Percentiles rank a stretch among this genome's conserved stretches.
These are phyloP conservation scores for Andrena flavipes DNA, from an alignment of 2,888 invertebrate species.

Conservation along the genomic window DNA sequence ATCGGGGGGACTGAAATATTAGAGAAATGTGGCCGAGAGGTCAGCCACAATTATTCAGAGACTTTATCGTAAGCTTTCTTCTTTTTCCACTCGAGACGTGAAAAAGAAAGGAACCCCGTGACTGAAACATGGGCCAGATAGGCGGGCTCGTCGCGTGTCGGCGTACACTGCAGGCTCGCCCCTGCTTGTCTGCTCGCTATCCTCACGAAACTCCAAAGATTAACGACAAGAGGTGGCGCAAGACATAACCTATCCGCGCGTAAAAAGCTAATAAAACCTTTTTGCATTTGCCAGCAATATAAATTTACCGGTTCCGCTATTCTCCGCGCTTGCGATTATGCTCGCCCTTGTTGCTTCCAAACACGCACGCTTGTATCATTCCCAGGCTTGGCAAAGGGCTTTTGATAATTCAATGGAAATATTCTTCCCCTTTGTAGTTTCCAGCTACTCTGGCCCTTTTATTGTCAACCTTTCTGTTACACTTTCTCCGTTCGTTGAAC, in stretches of 20 bases:
- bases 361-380: conserved; percentile 65
- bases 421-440: conserved; percentile 12
- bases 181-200: conserved; percentile 79
- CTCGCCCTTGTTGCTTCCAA: conserved; percentile 67
- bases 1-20: conserved; percentile 66
- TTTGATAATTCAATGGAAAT: conserved; percentile 59
- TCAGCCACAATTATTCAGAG: conserved; percentile 79
- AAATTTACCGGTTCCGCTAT: conserved; percentile 73
- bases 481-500: neutral
- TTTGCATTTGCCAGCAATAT: conserved; percentile 76
- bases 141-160: conserved; percentile 81
- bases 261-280: conserved; percentile 81
- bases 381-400: conserved; percentile 25
- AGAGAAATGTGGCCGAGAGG: conserved; percentile 68
- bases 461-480: neutral
- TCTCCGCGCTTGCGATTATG: conserved; percentile 69
- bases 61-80: conserved; percentile 80
- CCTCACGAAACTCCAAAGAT: conserved; percentile 82
- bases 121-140: conserved; percentile 82
- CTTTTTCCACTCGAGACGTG: conserved; percentile 74
- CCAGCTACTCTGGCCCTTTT: neutral
- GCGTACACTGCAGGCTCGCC: conserved; percentile 75
- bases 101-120: conserved; percentile 76
- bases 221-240: conserved; percentile 82
- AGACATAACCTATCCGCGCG: conserved; percentile 81